phyloP scores from a whole-genome alignment of 2,113 vertebrate species.

The Pithys albifrons region DNA sequence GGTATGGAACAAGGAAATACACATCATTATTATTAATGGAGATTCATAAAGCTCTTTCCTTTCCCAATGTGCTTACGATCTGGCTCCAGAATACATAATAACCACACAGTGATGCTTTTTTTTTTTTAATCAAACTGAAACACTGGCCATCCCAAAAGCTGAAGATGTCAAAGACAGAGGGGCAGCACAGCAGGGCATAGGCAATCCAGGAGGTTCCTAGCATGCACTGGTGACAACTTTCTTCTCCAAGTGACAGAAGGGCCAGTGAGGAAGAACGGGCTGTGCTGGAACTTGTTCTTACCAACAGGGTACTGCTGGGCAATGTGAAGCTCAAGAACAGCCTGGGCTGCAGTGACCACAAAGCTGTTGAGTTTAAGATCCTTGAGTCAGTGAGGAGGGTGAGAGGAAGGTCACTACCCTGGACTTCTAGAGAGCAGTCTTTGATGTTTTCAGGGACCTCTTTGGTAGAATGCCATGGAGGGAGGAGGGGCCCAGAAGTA shows the following conservation, averaged over 20 bases:
- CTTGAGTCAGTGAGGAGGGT: background rate
- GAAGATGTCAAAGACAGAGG: background rate
- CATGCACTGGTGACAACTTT: background rate
- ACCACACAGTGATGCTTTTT: background rate
- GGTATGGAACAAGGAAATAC: background rate
- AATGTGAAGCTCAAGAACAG: background rate
- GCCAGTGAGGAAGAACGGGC: background rate
- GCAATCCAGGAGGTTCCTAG: background rate
- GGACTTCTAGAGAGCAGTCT: background rate
- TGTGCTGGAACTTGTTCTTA: background rate
- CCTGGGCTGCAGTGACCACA: background rate
- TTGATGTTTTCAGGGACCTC: background rate
- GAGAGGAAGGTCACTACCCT: background rate
- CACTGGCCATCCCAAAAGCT: background rate
- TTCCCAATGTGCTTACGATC: background rate
- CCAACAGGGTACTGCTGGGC: background rate
- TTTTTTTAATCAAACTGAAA: background rate
- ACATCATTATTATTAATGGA: background rate
- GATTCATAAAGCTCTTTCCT: background rate
- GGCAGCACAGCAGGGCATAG: background rate
- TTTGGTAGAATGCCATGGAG: background rate
- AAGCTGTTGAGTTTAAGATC: accelerated
- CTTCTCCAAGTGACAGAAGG: background rate
- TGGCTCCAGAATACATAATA: background rate
- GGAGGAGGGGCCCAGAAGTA: accelerated